A percentile compares a stretch with the other conserved stretches of the same genome.
phyloP scores from a whole-genome alignment of 2,888 invertebrate genomes.

The Chymomyza caudatula region DNA sequence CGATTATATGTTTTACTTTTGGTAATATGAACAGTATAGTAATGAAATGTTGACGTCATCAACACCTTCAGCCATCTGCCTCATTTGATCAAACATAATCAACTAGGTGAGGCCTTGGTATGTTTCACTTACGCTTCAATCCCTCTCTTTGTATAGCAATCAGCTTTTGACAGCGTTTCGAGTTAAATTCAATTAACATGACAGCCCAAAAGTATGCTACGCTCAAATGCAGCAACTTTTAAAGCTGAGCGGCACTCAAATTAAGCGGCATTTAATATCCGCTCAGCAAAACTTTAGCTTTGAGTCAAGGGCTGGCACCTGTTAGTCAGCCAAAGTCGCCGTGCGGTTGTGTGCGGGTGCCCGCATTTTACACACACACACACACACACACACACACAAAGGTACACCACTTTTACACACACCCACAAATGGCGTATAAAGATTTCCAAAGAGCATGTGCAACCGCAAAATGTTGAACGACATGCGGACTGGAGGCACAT shows the following conservation, averaged over 20 bases:
- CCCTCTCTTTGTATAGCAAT: too few species aligned
- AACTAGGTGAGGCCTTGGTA: too few species aligned
- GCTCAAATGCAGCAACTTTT: not conserved
- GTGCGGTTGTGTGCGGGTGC: conserved; percentile 31
- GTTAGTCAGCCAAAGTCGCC: conserved; percentile 40
- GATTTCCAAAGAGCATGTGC: conserved; percentile 18
- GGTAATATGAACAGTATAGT: too few species aligned
- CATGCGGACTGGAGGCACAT: conserved; percentile 5
- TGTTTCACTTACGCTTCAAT: too few species aligned
- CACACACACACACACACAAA: conserved; percentile 19
- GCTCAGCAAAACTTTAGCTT: not conserved
- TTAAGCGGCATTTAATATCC: conserved; percentile 47
- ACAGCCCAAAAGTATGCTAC: not conserved
- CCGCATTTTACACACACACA: conserved; percentile 30
- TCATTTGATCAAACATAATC: too few species aligned
- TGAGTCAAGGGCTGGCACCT: conserved; percentile 16
- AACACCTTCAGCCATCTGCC: too few species aligned
- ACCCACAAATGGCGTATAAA: conserved; percentile 14
- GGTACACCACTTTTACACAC: too few species aligned
- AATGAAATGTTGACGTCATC: too few species aligned
- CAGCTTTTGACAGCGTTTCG: too few species aligned
- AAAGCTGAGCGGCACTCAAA: conserved; percentile 26
- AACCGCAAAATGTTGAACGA: conserved; percentile 36
- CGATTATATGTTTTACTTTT: too few species aligned
- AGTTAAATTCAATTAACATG: not conserved